These are phyloP conservation scores for Zosterops borbonicus DNA, from an alignment of 2,113 vertebrate species.

Conservation along the genomic window DNA sequence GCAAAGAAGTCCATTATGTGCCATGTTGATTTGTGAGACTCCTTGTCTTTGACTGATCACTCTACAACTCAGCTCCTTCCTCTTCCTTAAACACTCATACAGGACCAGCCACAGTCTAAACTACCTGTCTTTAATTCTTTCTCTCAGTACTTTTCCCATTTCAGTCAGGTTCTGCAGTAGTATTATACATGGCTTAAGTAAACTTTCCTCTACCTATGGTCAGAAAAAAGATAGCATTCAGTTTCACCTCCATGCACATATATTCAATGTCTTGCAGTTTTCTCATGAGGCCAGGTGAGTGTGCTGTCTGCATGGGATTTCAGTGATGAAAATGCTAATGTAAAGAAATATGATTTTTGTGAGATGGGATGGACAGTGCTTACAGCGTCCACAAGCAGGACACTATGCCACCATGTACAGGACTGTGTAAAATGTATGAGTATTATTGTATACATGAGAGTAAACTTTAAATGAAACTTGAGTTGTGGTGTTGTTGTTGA, in stretches of 20 bases:
- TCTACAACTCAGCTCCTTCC: neutral
- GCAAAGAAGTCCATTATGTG: neutral
- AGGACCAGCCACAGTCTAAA: neutral
- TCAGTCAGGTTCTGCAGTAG: neutral
- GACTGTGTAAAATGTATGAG: neutral
- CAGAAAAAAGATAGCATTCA: neutral
- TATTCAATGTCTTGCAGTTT: conserved; percentile 23
- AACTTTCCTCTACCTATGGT: neutral
- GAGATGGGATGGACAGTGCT: neutral
- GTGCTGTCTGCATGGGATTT: conserved; percentile 61
- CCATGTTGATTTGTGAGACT: neutral
- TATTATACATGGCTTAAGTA: neutral
- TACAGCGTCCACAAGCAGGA: neutral
- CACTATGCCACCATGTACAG: neutral
- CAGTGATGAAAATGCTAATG: neutral
- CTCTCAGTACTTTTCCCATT: neutral
- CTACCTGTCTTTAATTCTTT: neutral
- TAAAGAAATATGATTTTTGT: neutral
- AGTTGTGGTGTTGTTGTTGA: neutral
- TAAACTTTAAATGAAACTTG: neutral
- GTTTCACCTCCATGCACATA: neutral
- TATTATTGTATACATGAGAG: neutral
- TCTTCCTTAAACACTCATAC: neutral
- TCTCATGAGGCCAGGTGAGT: conserved; percentile 56
- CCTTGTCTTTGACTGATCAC: neutral